A percentile compares a stretch with the other conserved stretches of the same genome.
phyloP scores from a whole-genome alignment of 2,888 invertebrate genomes.

The Orthonevra nobilis region DNA sequence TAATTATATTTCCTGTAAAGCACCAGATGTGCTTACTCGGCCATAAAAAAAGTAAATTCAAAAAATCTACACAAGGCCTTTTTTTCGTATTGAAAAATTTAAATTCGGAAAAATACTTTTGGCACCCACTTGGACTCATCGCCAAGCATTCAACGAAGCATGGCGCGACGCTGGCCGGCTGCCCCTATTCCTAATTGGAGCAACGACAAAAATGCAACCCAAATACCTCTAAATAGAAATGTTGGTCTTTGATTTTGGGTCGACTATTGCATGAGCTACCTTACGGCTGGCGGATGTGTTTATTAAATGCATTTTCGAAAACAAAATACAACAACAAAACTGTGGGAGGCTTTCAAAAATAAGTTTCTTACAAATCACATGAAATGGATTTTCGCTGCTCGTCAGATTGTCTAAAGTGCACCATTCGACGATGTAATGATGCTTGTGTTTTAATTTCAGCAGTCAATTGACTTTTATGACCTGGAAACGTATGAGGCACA shows the following conservation, averaged over 20 bases:
- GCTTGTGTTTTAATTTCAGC: too few relatives aligned
- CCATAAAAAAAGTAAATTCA: neutral
- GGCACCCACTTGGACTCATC: constrained; percentile 39
- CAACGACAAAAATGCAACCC: constrained; percentile 62
- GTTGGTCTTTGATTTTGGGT: constrained; percentile 15
- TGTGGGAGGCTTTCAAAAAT: constrained; percentile 1
- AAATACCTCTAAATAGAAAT: constrained; percentile 55
- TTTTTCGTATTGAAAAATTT: constrained; percentile 18
- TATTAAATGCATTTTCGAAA: constrained; percentile 5
- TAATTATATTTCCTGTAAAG: constrained; percentile 53
- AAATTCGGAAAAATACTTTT: constrained; percentile 14
- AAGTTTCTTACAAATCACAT: constrained; percentile 27
- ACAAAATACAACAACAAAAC: too few relatives aligned
- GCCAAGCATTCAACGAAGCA: constrained; percentile 8
- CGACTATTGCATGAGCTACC: too few relatives aligned
- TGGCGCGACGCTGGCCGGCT: neutral
- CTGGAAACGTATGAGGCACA: neutral
- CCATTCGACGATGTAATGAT: too few relatives aligned
- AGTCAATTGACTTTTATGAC: constrained; percentile 14
- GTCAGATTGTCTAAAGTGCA: constrained; percentile 6
- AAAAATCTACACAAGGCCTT: constrained; percentile 3
- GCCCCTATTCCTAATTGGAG: constrained; percentile 48
- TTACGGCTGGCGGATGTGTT: constrained; percentile 1
- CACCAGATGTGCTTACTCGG: constrained; percentile 52
- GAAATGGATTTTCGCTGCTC: constrained; percentile 4